phyloP scores from a whole-genome alignment of 2,888 invertebrate genomes.

The Pseudoips prasinana region DNA sequence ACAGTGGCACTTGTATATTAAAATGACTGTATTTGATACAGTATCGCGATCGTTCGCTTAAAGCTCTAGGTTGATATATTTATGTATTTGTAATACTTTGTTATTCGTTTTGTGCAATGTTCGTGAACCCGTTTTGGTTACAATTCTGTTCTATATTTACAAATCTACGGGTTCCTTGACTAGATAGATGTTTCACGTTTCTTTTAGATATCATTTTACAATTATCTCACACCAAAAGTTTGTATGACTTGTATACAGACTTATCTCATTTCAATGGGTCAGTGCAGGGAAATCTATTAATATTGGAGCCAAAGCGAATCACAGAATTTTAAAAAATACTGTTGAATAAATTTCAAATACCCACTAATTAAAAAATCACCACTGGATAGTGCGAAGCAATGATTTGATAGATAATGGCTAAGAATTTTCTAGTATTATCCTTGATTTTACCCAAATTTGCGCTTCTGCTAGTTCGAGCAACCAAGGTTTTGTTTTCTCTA shows the following conservation, averaged over 20 bases:
- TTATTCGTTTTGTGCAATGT: slow-evolving; percentile 62
- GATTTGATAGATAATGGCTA: no score
- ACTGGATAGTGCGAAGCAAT: no score
- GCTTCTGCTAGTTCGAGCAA: no score
- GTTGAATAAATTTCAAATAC: no score
- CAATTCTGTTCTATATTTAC: slow-evolving; percentile 47
- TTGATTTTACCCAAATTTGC: no score
- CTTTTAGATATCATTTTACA: slow-evolving; percentile 19
- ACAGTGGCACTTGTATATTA: slow-evolving; percentile 65
- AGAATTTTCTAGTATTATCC: no score
- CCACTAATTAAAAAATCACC: no score
- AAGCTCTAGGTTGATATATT: slow-evolving; percentile 72
- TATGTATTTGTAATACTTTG: slow-evolving; percentile 74
- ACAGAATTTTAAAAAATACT: no score
- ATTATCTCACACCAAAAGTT: slow-evolving; percentile 37
- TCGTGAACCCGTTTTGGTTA: slow-evolving; percentile 37
- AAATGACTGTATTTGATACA: slow-evolving; percentile 71
- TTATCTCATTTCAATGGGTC: no score
- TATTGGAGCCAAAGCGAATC: no score
- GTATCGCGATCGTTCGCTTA: slow-evolving; percentile 66
- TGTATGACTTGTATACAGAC: slow-evolving; percentile 13
- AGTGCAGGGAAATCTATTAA: no score
- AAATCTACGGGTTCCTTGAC: slow-evolving; percentile 52
- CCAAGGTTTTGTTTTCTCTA: no score
- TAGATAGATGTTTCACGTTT: slow-evolving; percentile 50